These are phyloP conservation scores for Tolmerus cingulatus DNA, from an alignment of 2,888 invertebrate genomes.

Conservation along the genomic window DNA sequence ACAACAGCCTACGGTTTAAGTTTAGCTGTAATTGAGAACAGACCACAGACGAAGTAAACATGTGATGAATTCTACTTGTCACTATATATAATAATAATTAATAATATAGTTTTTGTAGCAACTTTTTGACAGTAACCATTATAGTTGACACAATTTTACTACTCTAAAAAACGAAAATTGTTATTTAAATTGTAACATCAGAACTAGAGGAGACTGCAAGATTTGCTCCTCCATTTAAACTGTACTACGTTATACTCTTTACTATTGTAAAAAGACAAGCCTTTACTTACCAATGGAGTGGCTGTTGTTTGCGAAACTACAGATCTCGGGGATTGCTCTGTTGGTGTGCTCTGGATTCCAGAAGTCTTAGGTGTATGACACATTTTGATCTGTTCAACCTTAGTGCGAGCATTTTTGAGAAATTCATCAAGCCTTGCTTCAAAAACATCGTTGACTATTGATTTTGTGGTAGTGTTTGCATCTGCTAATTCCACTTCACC, in stretches of 20 bases:
- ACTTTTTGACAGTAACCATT: no score
- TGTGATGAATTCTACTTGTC: no score
- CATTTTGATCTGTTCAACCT: conserved; percentile 50
- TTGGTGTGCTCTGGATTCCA: neutral
- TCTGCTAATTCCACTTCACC: neutral
- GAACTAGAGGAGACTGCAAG: no score
- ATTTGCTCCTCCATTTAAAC: no score
- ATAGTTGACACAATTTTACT: no score
- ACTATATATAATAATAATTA: no score
- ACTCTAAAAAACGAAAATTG: no score
- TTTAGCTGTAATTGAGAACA: no score
- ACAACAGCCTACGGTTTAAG: no score
- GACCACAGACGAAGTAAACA: no score
- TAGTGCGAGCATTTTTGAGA: conserved; percentile 57
- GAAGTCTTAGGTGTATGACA: neutral
- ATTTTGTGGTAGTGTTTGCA: conserved; percentile 48
- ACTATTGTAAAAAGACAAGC: neutral
- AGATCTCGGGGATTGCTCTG: neutral
- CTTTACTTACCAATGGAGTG: conserved; percentile 56
- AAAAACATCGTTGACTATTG: conserved; percentile 55
- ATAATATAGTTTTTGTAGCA: no score
- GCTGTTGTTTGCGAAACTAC: neutral
- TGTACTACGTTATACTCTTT: neutral
- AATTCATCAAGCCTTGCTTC: conserved; percentile 59
- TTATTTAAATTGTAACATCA: no score